Conservation (phyloP, 2,888 invertebrate genomes). For the Augochlorella aurata region DNA sequence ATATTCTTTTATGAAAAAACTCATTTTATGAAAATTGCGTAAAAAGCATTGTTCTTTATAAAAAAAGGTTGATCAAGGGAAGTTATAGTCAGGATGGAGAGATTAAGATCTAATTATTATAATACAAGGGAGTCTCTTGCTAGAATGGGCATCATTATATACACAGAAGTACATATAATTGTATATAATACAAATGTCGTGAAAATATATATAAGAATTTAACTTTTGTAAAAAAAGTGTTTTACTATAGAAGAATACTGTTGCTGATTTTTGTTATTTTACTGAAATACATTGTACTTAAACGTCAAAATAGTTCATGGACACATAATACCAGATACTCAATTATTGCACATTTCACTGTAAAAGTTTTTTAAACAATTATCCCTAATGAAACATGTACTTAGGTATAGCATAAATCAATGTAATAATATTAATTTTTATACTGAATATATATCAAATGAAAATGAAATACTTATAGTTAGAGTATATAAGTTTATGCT, state of each 20-base stretch:
- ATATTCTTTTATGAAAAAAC: no score
- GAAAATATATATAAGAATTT: constrained; percentile 47
- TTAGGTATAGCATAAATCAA: constrained; percentile 11
- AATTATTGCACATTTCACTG: constrained; percentile 25
- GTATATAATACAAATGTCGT: constrained; percentile 53
- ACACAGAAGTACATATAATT: constrained; percentile 52
- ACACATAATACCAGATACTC: constrained; percentile 15
- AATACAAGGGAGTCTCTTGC: no score
- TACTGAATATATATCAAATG: constrained; percentile 4
- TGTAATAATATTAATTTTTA: neutral
- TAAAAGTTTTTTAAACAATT: constrained; percentile 2
- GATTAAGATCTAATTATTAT: no score
- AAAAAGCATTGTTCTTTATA: no score
- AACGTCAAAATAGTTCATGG: constrained; percentile 1
- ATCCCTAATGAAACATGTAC: neutral
- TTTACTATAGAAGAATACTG: constrained; percentile 44
- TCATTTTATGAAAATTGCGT: no score
- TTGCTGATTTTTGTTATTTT: constrained; percentile 28
- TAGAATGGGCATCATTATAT: constrained; percentile 41
- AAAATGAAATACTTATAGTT: constrained; percentile 11
- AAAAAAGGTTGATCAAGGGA: no score
- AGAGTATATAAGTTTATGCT: constrained; percentile 11
- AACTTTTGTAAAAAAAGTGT: constrained; percentile 39
- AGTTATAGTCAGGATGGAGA: no score
- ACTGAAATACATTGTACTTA: constrained; percentile 21